Evolutionary conservation across 2,113 vertebrate genomes (phyloP), one percentile per base, ranked within the genome.

Genomic region (Poeciliopsis occidentalis): DNA sequence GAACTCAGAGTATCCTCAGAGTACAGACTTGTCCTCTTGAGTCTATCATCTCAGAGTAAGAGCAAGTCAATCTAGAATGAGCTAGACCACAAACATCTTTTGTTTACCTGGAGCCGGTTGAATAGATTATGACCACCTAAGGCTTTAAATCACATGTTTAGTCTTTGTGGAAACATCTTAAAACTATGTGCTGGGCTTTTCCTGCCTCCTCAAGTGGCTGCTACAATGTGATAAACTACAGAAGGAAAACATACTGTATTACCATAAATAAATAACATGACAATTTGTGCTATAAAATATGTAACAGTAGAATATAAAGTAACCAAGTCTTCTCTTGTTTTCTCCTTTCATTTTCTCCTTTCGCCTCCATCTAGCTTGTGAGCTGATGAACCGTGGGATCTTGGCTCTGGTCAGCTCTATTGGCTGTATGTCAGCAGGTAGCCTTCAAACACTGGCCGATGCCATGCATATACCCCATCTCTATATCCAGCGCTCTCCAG

Each of bases 391-490:
- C 92, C 96, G 98, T 77, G 98, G 98, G 64, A 99, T 99, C 91
- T 89, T 99, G 90, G 98, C 98, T 60, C 94, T 99, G 29, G 97
- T 99, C 89, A 99, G 97, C 93, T 99, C 98, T 68, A 98, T 99
- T 2, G 97, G 98, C 76, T 99, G 98, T 92, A 98, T 98, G 0
- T 99, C 98, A 3, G 97, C 97, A 0, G 95, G 97, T 12, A 98
- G 97, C 19, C 95, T 99, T 67, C 97, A 98, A 89, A 97, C 98
- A 0, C 85, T 99, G 92, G 94, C 98, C 3, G 96, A 99, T 27
- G 97, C 98, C 85, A 99, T 99, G 98, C 98, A 99, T 85, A 99
- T 99, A 85, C 98, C 98, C 34, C 98, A 98, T 86, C 97, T 99
- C 82, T 98, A 97, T 89, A 97, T 99, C 87, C 98, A 99, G 91